Evolutionary conservation across 2,797 vertebrate genomes (phyloP), one percentile per base, ranked within the genome.

Genomic region (Yasuhikotakia modesta): DNA sequence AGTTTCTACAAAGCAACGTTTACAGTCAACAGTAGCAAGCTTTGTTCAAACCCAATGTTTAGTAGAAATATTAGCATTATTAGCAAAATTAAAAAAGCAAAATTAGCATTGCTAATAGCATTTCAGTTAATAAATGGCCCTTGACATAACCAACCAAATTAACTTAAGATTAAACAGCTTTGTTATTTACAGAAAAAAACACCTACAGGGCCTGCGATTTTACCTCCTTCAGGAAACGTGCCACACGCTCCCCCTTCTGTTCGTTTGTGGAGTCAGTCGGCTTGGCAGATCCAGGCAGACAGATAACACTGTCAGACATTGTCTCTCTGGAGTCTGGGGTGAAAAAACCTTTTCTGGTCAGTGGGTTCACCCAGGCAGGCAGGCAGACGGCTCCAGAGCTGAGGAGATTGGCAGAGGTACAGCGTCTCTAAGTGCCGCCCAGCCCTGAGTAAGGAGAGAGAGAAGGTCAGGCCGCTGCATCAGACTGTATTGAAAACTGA

Each of bases 341-440:
- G 82, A 89, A 91, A 90, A 89, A 90, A 84, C 71, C 82, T 75
- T 87, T 73, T 83, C 86, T 90, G 91, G 91, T 92, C 91, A 92
- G 84, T 85, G 90, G 90, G 91, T 93, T 93, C 91, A 92, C 66
- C 48, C 82, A 83, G 88, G 85, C 83, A 81, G 84, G 88, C 73
- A 80, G 43, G 60, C 60, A 67, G 61, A 81, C 48, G 35, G 45
- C 70, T 64, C 65, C 58, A 69, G 45, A 55, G 63, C 67, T 58
- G 58, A 66, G 66, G 22, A 68, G 24, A 77, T 30, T 78, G 69
- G 79, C 76, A 79, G 77, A 45, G 50, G 32, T 55, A 78, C 70
- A 70, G 83, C 71, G 72, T 76, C 72, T 60, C 35, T 76, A 66
- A 84, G 86, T 84, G 87, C 85, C 85, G 53, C 45, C 24, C 60